phyloP scores from a whole-genome alignment of 2,113 vertebrate genomes.

The Pleuronectes platessa region DNA sequence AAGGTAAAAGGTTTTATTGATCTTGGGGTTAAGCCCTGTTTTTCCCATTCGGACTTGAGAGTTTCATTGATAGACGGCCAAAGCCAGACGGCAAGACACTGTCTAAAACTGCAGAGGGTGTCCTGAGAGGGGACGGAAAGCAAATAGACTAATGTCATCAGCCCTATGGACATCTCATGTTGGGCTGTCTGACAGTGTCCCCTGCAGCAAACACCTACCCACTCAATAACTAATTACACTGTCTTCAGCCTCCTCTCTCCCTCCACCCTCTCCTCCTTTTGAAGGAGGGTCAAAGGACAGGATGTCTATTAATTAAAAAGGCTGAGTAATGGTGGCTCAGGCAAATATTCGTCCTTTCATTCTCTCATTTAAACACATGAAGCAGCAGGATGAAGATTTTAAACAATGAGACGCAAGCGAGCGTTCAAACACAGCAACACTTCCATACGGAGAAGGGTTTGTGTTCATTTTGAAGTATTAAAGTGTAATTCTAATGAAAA shows the following conservation, averaged over 20 bases:
- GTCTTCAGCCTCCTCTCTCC: conserved; percentile 55
- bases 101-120: conserved; percentile 52
- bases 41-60: conserved; percentile 39
- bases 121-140: conserved; percentile 67
- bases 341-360: conserved; percentile 13
- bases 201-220: conserved; percentile 40
- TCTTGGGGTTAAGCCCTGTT: conserved; percentile 41
- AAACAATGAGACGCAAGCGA: background rate
- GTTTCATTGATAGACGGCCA: conserved; percentile 52
- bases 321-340: background rate
- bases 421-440: too few relatives aligned
- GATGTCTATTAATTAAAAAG: conserved; percentile 70
- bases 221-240: conserved; percentile 77
- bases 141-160: conserved; percentile 56
- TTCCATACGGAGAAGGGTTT: too few relatives aligned
- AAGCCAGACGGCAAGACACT: conserved; percentile 61
- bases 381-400: background rate
- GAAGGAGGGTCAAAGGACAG: conserved; percentile 63
- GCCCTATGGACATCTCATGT: conserved; percentile 50
- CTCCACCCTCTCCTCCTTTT: conserved; percentile 36
- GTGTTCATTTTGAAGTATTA: too few relatives aligned
- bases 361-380: conserved; percentile 30
- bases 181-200: conserved; percentile 46
- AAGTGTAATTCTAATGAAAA: too few relatives aligned
- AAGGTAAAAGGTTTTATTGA: conserved; percentile 43